phyloP scores from a whole-genome alignment of 2,797 vertebrate species.

The Manis pentadactyla region DNA sequence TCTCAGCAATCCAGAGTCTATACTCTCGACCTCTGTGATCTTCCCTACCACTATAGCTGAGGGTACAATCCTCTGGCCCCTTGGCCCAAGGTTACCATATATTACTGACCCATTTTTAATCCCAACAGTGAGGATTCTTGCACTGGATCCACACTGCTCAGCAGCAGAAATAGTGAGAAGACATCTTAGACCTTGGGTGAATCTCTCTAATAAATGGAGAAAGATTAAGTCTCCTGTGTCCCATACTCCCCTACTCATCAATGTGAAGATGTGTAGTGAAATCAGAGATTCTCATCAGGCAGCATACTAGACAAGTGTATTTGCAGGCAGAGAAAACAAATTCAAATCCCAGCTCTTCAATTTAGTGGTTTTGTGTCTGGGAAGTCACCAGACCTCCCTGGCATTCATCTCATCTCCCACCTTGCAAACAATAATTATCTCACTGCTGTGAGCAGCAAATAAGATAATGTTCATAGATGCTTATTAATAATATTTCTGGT shows the following conservation, averaged over 20 bases:
- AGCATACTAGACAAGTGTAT: background rate
- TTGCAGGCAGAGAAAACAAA: background rate
- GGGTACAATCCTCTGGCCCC: background rate
- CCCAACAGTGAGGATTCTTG: background rate
- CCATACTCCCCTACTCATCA: background rate
- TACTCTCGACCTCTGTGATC: background rate
- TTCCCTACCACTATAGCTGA: background rate
- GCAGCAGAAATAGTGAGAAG: background rate
- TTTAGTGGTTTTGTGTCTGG: background rate
- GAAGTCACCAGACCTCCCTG: background rate
- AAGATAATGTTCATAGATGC: background rate
- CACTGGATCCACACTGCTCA: background rate
- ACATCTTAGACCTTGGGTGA: background rate
- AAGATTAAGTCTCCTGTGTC: background rate
- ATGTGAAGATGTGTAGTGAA: background rate
- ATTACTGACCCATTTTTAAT: background rate
- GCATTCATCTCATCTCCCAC: background rate
- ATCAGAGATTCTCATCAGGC: background rate
- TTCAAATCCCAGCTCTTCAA: background rate
- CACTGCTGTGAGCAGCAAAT: background rate
- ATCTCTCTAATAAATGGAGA: background rate
- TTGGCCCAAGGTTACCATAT: background rate
- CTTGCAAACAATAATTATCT: background rate
- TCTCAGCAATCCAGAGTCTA: no score
- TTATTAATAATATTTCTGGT: background rate